phyloP scores from a whole-genome alignment of 2,888 invertebrate species.

The Chydorus sphaericus region DNA sequence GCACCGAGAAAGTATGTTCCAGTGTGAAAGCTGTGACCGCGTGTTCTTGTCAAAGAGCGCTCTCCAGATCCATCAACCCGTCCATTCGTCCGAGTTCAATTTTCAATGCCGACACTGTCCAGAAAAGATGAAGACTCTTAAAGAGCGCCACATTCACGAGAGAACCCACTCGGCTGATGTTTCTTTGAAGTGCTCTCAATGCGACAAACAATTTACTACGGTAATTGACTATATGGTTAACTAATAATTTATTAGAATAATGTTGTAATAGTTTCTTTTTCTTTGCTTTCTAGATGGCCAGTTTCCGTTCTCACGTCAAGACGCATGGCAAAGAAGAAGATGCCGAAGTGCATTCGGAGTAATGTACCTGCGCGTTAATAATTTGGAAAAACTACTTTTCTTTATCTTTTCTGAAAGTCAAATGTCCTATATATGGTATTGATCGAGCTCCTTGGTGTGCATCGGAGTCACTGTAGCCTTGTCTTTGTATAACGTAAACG shows the following conservation, averaged over 20 bases:
- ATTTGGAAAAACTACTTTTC: no score
- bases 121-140: constrained; percentile 4
- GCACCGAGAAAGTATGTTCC: constrained; percentile 3
- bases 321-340: neutral
- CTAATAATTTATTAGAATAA: neutral
- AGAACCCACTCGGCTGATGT: neutral
- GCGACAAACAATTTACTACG: constrained; percentile 6
- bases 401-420: no score
- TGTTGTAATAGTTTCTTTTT: neutral
- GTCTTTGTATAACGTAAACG: no score
- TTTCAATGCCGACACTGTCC: constrained; percentile 5
- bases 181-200: constrained; percentile 1
- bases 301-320: neutral
- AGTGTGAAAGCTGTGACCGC: constrained; percentile 2
- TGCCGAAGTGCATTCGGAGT: no score
- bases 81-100: constrained; percentile 4
- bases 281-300: neutral
- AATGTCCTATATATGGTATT: no score
- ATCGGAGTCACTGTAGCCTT: no score
- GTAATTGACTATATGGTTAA: neutral
- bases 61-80: constrained; percentile 1
- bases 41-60: constrained; percentile 4
- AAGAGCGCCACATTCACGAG: constrained; percentile 8
- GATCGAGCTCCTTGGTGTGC: no score
- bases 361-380: no score